A percentile compares a stretch with the other conserved stretches of the same genome.
These are phyloP conservation scores for Anas platyrhynchos DNA, from an alignment of 2,113 vertebrate species.

Conservation along the genomic window DNA sequence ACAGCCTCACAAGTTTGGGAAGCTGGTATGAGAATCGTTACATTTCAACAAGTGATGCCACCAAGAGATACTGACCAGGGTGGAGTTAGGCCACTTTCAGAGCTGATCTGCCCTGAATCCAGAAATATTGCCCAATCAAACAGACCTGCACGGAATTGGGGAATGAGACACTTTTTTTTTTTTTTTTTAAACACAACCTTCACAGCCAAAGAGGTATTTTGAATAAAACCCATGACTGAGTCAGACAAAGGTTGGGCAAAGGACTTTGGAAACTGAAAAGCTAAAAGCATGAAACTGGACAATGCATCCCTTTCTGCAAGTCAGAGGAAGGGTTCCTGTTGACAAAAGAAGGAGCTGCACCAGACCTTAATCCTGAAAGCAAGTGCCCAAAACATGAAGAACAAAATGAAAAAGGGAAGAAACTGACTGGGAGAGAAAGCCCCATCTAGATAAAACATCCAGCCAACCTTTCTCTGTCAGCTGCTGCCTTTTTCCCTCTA, in stretches of 20 bases:
- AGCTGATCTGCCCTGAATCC: not conserved
- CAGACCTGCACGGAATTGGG: not conserved
- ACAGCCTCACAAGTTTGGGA: slow-evolving; percentile 13
- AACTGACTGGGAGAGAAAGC: not conserved
- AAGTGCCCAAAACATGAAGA: not conserved
- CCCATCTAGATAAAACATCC: not conserved
- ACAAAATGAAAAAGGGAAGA: not conserved
- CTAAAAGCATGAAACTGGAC: not conserved
- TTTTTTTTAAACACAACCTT: not conserved
- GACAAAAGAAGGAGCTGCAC: not conserved
- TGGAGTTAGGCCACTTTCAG: not conserved
- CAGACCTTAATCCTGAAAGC: not conserved
- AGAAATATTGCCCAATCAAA: not conserved
- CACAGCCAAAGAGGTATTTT: not conserved
- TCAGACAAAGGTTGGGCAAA: not conserved
- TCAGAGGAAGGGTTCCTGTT: not conserved
- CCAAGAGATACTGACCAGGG: not conserved
- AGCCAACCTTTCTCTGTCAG: not conserved
- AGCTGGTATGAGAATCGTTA: slow-evolving; percentile 35
- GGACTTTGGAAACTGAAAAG: not conserved
- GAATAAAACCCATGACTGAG: not conserved
- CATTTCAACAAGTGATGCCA: not conserved
- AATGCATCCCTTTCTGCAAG: not conserved
- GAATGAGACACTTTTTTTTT: not conserved
- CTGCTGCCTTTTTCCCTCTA: not conserved